Evolutionary conservation across 2,888 invertebrate species (phyloP), one percentile per base, ranked within the genome.

Genomic region (Apotomis capreana): DNA sequence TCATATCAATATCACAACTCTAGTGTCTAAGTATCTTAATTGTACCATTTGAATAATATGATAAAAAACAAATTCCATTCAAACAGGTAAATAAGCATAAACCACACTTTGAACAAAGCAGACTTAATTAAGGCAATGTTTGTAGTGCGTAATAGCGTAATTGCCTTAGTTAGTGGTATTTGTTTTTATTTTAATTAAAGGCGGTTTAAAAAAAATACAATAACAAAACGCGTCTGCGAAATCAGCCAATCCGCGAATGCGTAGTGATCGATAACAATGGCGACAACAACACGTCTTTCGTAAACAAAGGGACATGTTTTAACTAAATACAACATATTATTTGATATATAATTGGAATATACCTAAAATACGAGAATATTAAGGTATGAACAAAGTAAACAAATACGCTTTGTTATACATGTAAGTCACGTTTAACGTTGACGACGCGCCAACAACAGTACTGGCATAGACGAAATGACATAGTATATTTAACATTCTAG

Each of bases 221-320:
- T 68, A 72, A 72, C 72, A 72, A 67, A 70, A 68, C 62, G 6
- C 51, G 68, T 13, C 63, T 68, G 68, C 72, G 68, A 72, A 72
- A 62, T 13, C 63, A 72, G 68, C 72, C 72, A 72, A 72, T 72
- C 72, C 72, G 68, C 72, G 63, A 68, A 37, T 67, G 62, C 68
- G 71, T 72, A 63, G 68, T 68, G 72, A 68, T 72, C 72, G 72
- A 72, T 72, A 70, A 70, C 46, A 62, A 70, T 64, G 62, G 63
- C 72, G 68, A 72, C 68, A 72, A 72, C 63, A 71, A 71, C 71
- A 71, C 15, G 46, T 68, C 58, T 72, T 36, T 72, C 68, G 72
- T 72, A 72, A 72, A 72, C 72, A 72, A 72, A 62, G 72, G 63
- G 54, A 59, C 52, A 59, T 68, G 68, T 68, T 72, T 52, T 59